Conservation (phyloP, 2,113 vertebrate genomes). For the Alces alces region DNA sequence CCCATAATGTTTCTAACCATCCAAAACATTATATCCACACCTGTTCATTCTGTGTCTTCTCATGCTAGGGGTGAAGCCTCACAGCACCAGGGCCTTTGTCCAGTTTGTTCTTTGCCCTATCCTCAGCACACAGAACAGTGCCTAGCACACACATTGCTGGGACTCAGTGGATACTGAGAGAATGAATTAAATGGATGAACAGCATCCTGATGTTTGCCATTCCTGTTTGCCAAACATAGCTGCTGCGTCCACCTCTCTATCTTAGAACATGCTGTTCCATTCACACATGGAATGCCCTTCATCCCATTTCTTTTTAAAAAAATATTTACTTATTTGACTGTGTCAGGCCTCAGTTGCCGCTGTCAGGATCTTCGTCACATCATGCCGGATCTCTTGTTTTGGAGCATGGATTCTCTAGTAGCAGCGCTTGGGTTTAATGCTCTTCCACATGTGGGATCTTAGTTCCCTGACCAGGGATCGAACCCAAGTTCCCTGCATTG, state of each 20-base stretch:
- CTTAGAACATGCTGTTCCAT: not conserved
- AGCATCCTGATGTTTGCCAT: not conserved
- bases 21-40: not conserved
- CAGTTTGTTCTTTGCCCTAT: not conserved
- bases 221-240: not conserved
- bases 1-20: not conserved
- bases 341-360: not conserved
- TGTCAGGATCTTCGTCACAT: not conserved
- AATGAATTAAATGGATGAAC: not conserved
- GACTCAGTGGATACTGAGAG: not conserved
- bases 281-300: not conserved
- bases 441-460: not conserved
- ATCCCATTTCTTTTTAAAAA: not conserved
- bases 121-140: not conserved
- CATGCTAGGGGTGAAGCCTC: not conserved
- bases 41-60: not conserved
- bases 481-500: not conserved
- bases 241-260: not conserved
- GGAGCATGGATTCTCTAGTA: not conserved
- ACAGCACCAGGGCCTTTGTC: not conserved
- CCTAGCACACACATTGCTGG: no score
- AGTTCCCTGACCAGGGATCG: not conserved
- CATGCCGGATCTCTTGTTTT: not conserved
- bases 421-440: rapidly evolving
- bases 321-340: not conserved